phyloP scores from a whole-genome alignment of 2,888 invertebrate species.

The Limnephilus rhombicus region DNA sequence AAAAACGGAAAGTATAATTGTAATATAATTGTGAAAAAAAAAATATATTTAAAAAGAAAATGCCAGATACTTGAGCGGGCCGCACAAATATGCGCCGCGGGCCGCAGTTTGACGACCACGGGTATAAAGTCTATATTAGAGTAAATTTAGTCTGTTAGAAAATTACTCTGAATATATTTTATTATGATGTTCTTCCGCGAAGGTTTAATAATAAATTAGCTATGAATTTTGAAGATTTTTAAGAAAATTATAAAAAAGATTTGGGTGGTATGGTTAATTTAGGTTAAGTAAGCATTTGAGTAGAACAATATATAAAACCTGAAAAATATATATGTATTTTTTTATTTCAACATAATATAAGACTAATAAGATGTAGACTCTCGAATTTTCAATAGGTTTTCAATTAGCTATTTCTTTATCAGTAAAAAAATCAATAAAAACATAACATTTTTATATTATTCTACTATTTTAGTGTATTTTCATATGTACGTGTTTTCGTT shows the following conservation, averaged over 20 bases:
- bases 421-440: not conserved
- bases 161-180: not conserved
- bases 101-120: too few relatives aligned
- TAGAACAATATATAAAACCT: not conserved
- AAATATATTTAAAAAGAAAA: too few relatives aligned
- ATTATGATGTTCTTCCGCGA: not conserved
- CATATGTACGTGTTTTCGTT: too few relatives aligned
- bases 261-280: not conserved
- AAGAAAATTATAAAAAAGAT: too few relatives aligned
- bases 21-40: too few relatives aligned
- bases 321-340: not conserved
- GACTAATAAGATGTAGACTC: not conserved
- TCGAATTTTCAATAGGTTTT: not conserved
- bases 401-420: not conserved
- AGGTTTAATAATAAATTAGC: not conserved
- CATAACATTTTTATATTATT: not conserved
- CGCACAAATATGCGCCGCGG: too few relatives aligned
- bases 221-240: not conserved
- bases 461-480: too few relatives aligned
- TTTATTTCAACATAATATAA: not conserved
- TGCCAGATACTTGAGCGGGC: too few relatives aligned
- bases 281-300: not conserved
- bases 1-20: too few relatives aligned
- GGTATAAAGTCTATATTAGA: too few relatives aligned
- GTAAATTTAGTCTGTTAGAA: not conserved